Base-by-base conservation (phyloP, 2,797 vertebrate genomes). In the Coendou prehensilis region DNA sequence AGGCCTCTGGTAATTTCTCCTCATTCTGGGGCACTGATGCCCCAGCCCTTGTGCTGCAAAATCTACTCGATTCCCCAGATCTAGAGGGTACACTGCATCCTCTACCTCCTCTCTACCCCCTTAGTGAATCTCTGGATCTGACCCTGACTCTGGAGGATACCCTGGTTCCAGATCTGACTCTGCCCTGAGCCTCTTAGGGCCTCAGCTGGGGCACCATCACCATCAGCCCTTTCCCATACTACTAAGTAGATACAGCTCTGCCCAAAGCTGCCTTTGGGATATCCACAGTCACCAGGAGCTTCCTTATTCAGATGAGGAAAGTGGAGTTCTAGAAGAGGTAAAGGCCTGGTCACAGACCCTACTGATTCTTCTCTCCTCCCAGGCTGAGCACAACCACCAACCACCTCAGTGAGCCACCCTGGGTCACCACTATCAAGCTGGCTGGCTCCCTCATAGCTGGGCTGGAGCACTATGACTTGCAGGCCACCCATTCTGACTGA, bases 331-430 rank as follows among this genome's bases (percentile, higher is more conserved):
- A 30, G 47, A 59, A 76, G 17, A 37, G 63, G 3, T 50, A 63
- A 54, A 45, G 82, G 18, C 7, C 47, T 61, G 23, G 73, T 52
- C 56, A 47, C 63, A 45, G 9, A 28, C 18, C 47, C 63, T 83
- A 13, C 86, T 89, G 50, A 84, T n/a, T 54, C 86, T 56, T 57
- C 67, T 76, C 45, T 93, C 28, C 41, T 37, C 33, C 87, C 94
- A 99, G 99, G 98, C 90, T 98, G 61, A 97, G 97, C 4, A 97
- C 98, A 0, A 90, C 95, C 54, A 97, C 96, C 90, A 98, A 98
- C 96, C 97, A 98, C 95, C 96, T 98, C 88, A 94, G 95, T 0
- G 98, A 98, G 86, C 98, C 98, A 1, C 95, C 97, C 9, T 98
- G 98, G 98, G 97, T 98, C 30, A 96, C 98, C 52, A 98, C 98